Evolutionary conservation across 2,797 vertebrate species (phyloP).

Genomic region (Sciurus vulgaris): DNA sequence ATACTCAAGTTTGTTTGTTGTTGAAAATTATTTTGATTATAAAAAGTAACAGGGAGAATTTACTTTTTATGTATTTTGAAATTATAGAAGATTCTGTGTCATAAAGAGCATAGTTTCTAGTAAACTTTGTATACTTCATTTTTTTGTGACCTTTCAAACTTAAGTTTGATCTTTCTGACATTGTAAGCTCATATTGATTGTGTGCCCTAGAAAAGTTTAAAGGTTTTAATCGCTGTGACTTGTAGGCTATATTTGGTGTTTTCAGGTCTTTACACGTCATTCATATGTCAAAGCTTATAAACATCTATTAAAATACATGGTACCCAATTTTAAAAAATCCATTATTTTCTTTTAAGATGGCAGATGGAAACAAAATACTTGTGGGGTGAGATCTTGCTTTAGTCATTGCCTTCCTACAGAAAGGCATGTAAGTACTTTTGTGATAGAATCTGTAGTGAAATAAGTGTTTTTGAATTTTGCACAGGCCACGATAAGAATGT

Average conservation of each 20-base stretch:
- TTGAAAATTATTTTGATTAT: conserved; percentile 4
- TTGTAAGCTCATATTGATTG: background rate
- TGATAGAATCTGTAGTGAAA: background rate
- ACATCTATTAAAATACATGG: background rate
- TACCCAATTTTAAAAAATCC: background rate
- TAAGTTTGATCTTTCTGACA: background rate
- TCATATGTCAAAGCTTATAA: background rate
- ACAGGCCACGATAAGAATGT: background rate
- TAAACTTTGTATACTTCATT: background rate
- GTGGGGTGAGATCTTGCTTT: background rate
- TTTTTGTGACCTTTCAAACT: background rate
- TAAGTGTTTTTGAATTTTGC: background rate
- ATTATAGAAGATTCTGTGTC: background rate
- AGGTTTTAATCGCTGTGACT: background rate
- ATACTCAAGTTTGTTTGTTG: background rate
- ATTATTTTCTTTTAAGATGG: background rate
- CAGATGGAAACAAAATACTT: background rate
- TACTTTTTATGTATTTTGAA: background rate
- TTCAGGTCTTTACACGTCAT: background rate
- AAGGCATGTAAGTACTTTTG: background rate
- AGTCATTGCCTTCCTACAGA: background rate
- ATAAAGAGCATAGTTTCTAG: background rate
- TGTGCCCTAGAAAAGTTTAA: background rate
- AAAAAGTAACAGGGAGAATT: background rate
- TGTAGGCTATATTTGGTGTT: background rate